These are phyloP conservation scores for Xiphophorus couchianus DNA, from an alignment of 2,113 vertebrate species.

Conservation along the genomic window DNA sequence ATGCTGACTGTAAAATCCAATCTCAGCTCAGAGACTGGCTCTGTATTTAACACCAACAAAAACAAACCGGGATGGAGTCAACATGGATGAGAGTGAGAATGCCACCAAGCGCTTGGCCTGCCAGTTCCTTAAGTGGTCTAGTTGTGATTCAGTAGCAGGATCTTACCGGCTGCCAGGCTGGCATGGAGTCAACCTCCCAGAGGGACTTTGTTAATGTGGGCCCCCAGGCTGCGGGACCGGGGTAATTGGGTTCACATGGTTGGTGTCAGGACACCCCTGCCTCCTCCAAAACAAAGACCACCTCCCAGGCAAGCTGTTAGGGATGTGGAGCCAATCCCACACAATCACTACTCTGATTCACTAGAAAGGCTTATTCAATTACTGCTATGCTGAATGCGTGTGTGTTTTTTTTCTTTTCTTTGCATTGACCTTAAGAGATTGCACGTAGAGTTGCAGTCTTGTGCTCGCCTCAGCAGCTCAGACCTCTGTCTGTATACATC, in stretches of 20 bases:
- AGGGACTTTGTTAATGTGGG: constrained; percentile 71
- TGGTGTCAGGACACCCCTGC: constrained; percentile 74
- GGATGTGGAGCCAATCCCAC: constrained; percentile 61
- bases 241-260: constrained; percentile 82
- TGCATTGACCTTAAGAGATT: constrained; percentile 61
- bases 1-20: neutral
- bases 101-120: constrained; percentile 61
- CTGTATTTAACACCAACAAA: constrained; percentile 47
- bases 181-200: constrained; percentile 69
- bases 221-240: constrained; percentile 69
- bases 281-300: constrained; percentile 75
- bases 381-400: constrained; percentile 52
- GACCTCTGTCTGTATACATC: constrained; percentile 5
- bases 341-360: constrained; percentile 71
- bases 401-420: constrained; percentile 17
- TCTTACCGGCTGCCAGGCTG: constrained; percentile 72
- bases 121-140: constrained; percentile 76
- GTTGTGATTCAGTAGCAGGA: constrained; percentile 79
- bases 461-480: constrained; percentile 33
- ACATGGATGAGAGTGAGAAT: constrained; percentile 69
- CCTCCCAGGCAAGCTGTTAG: constrained; percentile 74
- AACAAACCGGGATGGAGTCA: constrained; percentile 33
- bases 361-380: constrained; percentile 71
- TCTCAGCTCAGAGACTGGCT: constrained; percentile 35
- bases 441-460: constrained; percentile 54